Conservation (phyloP, 2,888 invertebrate genomes). For the Bellardia pandia region DNA sequence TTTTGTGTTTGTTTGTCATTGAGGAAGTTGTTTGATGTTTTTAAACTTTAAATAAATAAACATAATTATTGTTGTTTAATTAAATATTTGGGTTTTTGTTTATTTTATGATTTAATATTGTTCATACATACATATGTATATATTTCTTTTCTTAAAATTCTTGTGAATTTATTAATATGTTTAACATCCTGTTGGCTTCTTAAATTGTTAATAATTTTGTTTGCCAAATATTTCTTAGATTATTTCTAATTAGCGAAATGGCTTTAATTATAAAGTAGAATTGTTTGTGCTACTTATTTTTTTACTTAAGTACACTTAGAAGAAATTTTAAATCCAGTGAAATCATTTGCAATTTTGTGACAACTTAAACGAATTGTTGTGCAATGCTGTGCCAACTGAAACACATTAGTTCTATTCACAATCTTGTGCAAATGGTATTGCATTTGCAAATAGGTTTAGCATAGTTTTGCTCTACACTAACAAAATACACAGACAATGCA, state of each 20-base stretch:
- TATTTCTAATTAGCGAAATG: background rate
- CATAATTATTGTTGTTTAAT: background rate
- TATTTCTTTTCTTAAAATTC: background rate
- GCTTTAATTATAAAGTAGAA: background rate
- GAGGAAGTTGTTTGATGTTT: slow-evolving; percentile 1
- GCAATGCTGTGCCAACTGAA: no score
- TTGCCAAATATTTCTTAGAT: background rate
- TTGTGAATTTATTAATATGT: slow-evolving; percentile 33
- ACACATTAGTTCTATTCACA: no score
- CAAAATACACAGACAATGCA: no score
- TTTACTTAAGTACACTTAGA: background rate
- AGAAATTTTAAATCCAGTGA: background rate
- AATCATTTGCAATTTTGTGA: no score
- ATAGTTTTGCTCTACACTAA: no score
- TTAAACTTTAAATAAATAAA: background rate
- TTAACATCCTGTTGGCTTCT: slow-evolving; percentile 51
- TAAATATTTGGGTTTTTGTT: background rate
- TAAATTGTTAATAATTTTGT: slow-evolving; percentile 17
- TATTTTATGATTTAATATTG: no score
- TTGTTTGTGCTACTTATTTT: background rate
- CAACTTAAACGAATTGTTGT: no score
- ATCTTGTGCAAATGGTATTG: no score
- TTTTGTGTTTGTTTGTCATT: background rate
- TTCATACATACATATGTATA: no score
- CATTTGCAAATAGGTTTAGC: no score